These are phyloP conservation scores for Lasiurus cinereus DNA, from an alignment of 2,113 vertebrate genomes.

Conservation along the genomic window DNA sequence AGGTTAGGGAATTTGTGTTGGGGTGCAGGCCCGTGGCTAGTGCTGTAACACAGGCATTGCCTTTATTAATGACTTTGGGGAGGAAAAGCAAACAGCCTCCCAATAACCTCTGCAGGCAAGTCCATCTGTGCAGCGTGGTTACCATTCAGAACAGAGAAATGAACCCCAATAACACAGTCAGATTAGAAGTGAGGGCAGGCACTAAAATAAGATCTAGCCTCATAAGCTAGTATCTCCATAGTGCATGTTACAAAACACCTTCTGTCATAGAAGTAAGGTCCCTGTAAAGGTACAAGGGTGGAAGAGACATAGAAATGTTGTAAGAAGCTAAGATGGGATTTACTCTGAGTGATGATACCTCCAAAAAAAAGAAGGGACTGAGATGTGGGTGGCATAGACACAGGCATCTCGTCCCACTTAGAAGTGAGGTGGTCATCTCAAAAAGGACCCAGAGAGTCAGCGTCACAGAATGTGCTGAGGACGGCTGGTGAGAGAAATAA, in stretches of 20 bases:
- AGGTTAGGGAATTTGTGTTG: conserved; percentile 13
- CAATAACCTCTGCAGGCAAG: conserved; percentile 74
- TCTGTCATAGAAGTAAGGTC: conserved; percentile 62
- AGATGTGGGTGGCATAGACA: conserved; percentile 2
- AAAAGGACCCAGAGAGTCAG: background rate
- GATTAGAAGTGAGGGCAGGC: conserved; percentile 65
- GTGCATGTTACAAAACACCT: conserved; percentile 73
- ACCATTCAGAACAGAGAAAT: conserved; percentile 70
- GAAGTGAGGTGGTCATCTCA: background rate
- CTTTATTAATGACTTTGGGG: conserved; percentile 67
- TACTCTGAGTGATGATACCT: conserved; percentile 54
- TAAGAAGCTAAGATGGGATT: conserved; percentile 70
- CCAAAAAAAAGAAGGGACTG: background rate
- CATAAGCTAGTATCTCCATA: conserved; percentile 71
- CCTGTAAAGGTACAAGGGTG: conserved; percentile 55
- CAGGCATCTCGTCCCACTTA: background rate
- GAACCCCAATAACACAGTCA: conserved; percentile 61
- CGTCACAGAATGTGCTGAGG: background rate
- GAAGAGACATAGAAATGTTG: conserved; percentile 62
- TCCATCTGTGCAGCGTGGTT: conserved; percentile 61
- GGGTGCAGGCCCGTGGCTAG: background rate
- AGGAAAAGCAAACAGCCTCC: conserved; percentile 67
- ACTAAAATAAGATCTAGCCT: conserved; percentile 69
- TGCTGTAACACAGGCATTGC: conserved; percentile 21
- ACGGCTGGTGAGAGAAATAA: background rate